A percentile compares a stretch with the other conserved stretches of the same genome.
Evolutionary conservation across 1,140 invertebrate species (phyloP).

Genomic region (Drosophila athabasca): DNA sequence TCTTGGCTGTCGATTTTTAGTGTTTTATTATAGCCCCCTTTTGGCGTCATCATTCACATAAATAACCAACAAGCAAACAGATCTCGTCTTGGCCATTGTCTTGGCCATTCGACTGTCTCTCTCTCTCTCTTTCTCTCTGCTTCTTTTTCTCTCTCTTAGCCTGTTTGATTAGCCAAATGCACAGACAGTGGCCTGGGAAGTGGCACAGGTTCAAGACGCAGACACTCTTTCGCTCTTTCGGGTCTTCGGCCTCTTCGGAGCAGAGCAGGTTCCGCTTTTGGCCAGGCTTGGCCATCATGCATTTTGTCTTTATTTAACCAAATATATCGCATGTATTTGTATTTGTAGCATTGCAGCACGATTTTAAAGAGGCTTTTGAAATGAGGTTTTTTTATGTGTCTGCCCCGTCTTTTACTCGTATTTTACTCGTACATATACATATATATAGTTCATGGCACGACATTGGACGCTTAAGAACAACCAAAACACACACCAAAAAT

Average conservation of each 20-base stretch:
- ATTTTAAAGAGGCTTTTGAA: conserved; percentile 37
- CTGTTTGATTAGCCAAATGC: conserved; percentile 44
- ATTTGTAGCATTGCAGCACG: conserved; percentile 65
- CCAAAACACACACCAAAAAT: conserved; percentile 42
- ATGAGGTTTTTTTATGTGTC: no score
- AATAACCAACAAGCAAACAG: conserved; percentile 5
- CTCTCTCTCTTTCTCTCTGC: conserved; percentile 18
- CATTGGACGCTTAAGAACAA: conserved; percentile 57
- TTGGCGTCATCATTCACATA: conserved; percentile 48
- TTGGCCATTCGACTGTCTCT: conserved; percentile 10
- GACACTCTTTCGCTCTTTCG: no score
- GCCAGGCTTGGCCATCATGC: conserved; percentile 27
- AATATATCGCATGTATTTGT: conserved; percentile 15
- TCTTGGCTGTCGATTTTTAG: conserved; percentile 66
- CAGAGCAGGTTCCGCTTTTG: conserved; percentile 54
- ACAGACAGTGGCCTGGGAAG: conserved; percentile 38
- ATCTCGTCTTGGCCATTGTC: conserved; percentile 1
- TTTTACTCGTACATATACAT: conserved; percentile 29
- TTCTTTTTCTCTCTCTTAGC: not conserved
- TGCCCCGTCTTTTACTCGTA: conserved; percentile 12
- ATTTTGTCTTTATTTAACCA: conserved; percentile 40
- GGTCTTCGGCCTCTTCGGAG: no score
- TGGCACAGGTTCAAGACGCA: conserved; percentile 41
- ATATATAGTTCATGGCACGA: conserved; percentile 52
- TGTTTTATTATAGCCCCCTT: conserved; percentile 49